These are phyloP conservation scores for Riparia riparia DNA, from an alignment of 2,113 vertebrate species.

Conservation along the genomic window DNA sequence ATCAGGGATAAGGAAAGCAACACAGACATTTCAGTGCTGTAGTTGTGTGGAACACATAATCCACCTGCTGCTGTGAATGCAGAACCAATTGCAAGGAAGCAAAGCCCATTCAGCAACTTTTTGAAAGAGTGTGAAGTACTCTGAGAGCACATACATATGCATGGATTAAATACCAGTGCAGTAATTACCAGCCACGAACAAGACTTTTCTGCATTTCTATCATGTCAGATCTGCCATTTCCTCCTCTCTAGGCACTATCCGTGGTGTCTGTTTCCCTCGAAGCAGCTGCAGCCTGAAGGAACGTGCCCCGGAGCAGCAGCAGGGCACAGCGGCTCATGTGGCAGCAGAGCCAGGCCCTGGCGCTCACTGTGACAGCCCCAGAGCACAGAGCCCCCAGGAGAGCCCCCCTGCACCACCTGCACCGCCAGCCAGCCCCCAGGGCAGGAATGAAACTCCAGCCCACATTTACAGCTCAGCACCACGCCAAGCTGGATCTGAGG, in stretches of 20 bases:
- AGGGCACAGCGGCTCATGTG: neutral
- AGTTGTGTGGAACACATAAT: neutral
- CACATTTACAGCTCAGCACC: neutral
- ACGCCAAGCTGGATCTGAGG: neutral
- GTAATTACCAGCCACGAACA: neutral
- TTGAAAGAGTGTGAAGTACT: neutral
- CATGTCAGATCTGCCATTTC: neutral
- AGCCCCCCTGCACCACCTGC: neutral
- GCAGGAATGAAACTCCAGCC: neutral
- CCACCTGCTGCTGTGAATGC: neutral
- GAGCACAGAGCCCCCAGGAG: neutral
- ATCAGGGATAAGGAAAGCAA: fast-evolving
- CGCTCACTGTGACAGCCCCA: fast-evolving
- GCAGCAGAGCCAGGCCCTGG: neutral
- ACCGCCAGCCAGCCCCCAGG: neutral
- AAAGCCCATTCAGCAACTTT: neutral
- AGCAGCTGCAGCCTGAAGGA: neutral
- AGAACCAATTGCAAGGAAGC: neutral
- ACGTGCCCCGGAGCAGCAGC: neutral
- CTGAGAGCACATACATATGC: neutral
- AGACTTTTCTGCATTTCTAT: neutral
- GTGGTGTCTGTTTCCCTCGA: neutral
- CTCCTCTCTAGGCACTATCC: neutral
- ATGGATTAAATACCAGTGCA: neutral
- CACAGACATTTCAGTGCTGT: fast-evolving